phyloP scores from a whole-genome alignment of 2,888 invertebrate species.

The Phymatocera aterrima region DNA sequence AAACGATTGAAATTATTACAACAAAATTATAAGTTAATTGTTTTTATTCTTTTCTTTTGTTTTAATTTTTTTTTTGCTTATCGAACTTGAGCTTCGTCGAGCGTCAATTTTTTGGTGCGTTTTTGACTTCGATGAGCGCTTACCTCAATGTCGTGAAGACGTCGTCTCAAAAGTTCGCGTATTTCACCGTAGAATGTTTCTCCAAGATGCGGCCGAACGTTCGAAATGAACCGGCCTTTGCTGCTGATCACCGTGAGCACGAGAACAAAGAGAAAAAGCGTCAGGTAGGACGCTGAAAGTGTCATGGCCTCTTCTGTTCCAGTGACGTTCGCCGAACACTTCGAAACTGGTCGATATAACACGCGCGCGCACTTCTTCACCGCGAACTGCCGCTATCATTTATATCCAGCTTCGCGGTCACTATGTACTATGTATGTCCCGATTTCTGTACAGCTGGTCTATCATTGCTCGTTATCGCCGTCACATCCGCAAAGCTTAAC shows the following conservation, averaged over 20 bases:
- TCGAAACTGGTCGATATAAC: constrained; percentile 30
- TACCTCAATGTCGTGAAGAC: constrained; percentile 38
- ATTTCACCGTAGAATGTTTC: constrained; percentile 49
- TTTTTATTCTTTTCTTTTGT: no score
- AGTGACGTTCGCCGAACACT: constrained; percentile 1
- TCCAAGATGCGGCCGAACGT: constrained; percentile 18
- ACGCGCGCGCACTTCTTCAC: constrained; percentile 28
- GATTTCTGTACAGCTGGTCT: background rate
- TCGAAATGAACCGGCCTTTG: constrained; percentile 17
- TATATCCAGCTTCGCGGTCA: constrained; percentile 2
- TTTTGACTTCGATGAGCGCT: background rate
- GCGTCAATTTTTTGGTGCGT: background rate
- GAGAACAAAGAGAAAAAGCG: constrained; percentile 7
- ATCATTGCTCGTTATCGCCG: background rate
- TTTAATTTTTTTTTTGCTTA: no score
- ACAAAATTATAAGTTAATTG: no score
- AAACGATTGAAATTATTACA: no score
- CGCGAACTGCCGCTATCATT: background rate
- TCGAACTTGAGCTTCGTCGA: no score
- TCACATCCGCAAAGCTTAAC: background rate
- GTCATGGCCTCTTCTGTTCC: constrained; percentile 42
- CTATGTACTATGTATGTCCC: background rate
- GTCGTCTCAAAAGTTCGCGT: constrained; percentile 39
- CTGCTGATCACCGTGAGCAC: background rate
- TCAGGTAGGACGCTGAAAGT: constrained; percentile 37